These are phyloP conservation scores for Heliconius melpomene DNA, from an alignment of 1,140 invertebrate species.

Conservation along the genomic window DNA sequence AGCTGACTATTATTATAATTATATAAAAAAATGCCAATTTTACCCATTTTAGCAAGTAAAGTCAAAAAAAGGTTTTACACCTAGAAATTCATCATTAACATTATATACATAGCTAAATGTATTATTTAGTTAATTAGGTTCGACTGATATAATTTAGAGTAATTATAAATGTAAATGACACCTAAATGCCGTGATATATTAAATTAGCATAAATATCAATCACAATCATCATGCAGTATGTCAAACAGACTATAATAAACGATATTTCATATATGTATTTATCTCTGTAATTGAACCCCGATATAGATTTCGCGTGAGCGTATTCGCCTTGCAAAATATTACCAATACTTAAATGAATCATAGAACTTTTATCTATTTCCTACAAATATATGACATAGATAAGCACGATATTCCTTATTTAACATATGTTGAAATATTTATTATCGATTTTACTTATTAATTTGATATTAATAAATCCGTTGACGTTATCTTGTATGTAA, in stretches of 20 bases:
- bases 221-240: neutral
- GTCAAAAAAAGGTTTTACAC: too few species aligned
- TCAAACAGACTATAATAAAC: neutral
- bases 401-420: neutral
- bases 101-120: neutral
- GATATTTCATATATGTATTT: neutral
- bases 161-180: slow-evolving; percentile 3
- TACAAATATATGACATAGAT: neutral
- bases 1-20: too few species aligned
- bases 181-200: neutral
- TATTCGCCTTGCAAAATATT: neutral
- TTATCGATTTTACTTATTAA: neutral
- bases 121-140: neutral
- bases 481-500: neutral
- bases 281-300: neutral
- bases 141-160: neutral
- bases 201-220: neutral
- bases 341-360: neutral
- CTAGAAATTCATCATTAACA: neutral
- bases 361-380: slow-evolving; percentile 5
- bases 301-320: slow-evolving; percentile 2
- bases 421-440: neutral
- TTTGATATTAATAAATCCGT: neutral
- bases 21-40: too few species aligned
- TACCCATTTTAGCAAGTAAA: too few species aligned